These are phyloP conservation scores for Uloborus plumipes DNA, from an alignment of 2,888 invertebrate species.

Conservation along the genomic window DNA sequence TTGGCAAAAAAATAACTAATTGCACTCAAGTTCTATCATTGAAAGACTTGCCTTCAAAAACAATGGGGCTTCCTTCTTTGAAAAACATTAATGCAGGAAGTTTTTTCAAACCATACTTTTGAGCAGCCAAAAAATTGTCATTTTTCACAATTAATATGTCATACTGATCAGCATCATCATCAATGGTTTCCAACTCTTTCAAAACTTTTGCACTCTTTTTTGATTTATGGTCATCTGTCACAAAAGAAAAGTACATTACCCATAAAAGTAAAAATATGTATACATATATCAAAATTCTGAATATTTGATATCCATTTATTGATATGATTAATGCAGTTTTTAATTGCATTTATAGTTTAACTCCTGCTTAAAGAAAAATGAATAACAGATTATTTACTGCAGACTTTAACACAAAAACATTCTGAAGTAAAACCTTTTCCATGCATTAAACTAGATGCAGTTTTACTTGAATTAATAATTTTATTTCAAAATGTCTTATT, in stretches of 20 bases:
- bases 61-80: conserved; percentile 89
- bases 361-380: too few species aligned
- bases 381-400: too few species aligned
- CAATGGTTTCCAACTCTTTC: conserved; percentile 80
- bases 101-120: conserved; percentile 91
- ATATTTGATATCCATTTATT: neutral
- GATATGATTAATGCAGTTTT: too few species aligned
- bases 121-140: conserved; percentile 89
- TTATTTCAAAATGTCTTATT: too few species aligned
- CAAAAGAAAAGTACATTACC: neutral
- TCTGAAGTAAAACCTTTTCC: too few species aligned
- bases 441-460: too few species aligned
- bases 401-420: too few species aligned
- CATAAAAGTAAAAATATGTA: neutral
- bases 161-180: conserved; percentile 70
- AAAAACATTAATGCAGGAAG: conserved; percentile 89
- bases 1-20: too few species aligned
- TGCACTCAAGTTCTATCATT: neutral
- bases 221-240: conserved; percentile 60
- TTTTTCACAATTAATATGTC: conserved; percentile 93
- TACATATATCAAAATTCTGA: neutral
- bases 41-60: conserved; percentile 78
- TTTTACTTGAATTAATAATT: too few species aligned
- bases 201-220: conserved; percentile 67
- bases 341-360: too few species aligned